Evolutionary conservation across 2,113 vertebrate genomes (phyloP).

Genomic region (Sylvilagus bachmani): DNA sequence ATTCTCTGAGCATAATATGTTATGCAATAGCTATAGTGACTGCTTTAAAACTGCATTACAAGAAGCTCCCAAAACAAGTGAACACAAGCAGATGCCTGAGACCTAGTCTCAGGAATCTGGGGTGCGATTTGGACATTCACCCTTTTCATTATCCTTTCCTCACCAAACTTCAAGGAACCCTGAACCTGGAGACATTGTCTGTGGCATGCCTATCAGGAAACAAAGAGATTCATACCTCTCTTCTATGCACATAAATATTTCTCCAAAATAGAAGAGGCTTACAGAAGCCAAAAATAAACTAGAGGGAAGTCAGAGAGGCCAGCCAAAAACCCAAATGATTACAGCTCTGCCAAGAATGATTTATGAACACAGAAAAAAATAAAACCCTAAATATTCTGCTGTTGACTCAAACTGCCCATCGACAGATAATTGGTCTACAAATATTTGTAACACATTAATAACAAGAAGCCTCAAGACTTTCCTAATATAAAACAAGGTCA

Average conservation of each 20-base stretch:
- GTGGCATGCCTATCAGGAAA: not conserved
- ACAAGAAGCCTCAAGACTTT: slow-evolving; percentile 37
- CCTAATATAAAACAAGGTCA: slow-evolving; percentile 58
- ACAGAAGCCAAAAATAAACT: slow-evolving; percentile 76
- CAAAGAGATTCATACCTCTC: not conserved
- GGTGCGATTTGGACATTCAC: not conserved
- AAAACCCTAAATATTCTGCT: slow-evolving; percentile 34
- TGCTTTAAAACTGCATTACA: not conserved
- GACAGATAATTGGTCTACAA: slow-evolving; percentile 53
- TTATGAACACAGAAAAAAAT: slow-evolving; percentile 41
- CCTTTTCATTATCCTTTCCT: not conserved
- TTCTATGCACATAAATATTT: not conserved
- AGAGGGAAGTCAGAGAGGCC: slow-evolving; percentile 59
- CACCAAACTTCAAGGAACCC: not conserved
- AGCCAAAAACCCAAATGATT: slow-evolving; percentile 61
- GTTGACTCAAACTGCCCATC: slow-evolving; percentile 45
- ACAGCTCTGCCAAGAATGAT: slow-evolving; percentile 76
- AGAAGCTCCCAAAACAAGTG: not conserved
- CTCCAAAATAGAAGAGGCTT: slow-evolving; percentile 69
- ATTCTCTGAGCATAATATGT: not conserved
- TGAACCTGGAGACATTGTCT: not conserved
- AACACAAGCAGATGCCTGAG: not conserved
- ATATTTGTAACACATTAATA: slow-evolving; percentile 56
- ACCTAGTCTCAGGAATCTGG: not conserved
- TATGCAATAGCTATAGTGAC: not conserved